A percentile compares a stretch with the other conserved stretches of the same genome.
phyloP scores from a whole-genome alignment of 2,888 invertebrate species.

The Axea sp. region DNA sequence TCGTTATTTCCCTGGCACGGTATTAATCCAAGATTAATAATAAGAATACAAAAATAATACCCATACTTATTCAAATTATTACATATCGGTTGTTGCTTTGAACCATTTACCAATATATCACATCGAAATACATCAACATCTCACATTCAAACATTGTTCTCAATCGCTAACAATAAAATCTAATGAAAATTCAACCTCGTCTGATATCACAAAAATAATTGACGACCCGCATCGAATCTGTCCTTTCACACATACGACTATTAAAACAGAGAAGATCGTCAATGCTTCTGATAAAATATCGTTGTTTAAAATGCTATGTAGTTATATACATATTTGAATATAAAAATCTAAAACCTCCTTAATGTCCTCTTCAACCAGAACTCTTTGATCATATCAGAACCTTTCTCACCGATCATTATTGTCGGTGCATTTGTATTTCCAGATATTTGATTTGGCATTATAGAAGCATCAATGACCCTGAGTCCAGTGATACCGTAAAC shows the following conservation, averaged over 20 bases:
- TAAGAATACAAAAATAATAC: no score
- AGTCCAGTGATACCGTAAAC: conserved; percentile 90
- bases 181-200: conserved; percentile 45
- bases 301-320: background rate
- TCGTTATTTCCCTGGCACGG: no score
- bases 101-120: conserved; percentile 14
- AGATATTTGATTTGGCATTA: conserved; percentile 92
- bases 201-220: conserved; percentile 54
- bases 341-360: background rate
- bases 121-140: conserved; percentile 9
- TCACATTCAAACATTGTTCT: conserved; percentile 20
- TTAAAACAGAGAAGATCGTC: conserved; percentile 12
- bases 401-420: conserved; percentile 95
- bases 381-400: conserved; percentile 91
- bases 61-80: no score
- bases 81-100: no score
- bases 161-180: conserved; percentile 17
- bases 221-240: conserved; percentile 48
- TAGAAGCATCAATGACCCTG: conserved; percentile 90
- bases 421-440: conserved; percentile 93
- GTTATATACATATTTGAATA: conserved; percentile 1
- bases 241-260: conserved; percentile 21
- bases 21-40: no score
- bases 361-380: conserved; percentile 82
- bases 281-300: conserved; percentile 19